phyloP scores from a whole-genome alignment of 2,113 vertebrate species.

The cattle (Bos taurus) region DNA sequence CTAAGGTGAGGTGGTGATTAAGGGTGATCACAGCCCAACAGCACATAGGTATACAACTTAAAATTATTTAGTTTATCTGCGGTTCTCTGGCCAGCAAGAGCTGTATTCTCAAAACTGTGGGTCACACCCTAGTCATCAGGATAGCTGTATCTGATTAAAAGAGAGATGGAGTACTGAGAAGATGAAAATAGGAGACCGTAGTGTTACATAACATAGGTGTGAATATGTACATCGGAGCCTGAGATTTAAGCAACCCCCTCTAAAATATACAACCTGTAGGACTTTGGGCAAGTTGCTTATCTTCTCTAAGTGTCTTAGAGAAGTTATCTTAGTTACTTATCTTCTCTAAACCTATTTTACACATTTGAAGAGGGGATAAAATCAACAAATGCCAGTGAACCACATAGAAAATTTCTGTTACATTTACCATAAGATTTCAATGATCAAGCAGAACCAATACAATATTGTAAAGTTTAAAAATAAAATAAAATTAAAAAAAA shows the following conservation, averaged over 20 bases:
- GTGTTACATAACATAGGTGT: background rate
- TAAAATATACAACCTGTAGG: background rate
- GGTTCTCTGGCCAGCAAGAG: background rate
- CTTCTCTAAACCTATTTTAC: background rate
- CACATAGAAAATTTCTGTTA: background rate
- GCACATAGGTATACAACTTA: background rate
- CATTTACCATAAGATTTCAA: background rate
- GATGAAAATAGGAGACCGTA: accelerated
- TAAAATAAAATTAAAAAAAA: no score
- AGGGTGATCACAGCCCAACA: background rate
- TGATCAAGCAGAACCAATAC: background rate
- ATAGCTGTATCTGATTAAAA: background rate
- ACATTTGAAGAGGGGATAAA: background rate
- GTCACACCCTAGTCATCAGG: background rate
- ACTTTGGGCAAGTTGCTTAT: background rate
- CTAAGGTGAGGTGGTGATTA: background rate
- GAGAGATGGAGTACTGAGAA: background rate
- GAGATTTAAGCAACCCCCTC: background rate
- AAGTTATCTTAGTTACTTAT: background rate
- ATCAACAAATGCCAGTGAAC: background rate
- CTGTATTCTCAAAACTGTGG: background rate
- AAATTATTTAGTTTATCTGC: background rate
- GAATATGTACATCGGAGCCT: background rate
- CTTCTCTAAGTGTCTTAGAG: background rate
- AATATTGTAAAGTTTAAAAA: no score